Conservation (phyloP, 2,888 invertebrate species). For the Drosophila subsilvestris region DNA sequence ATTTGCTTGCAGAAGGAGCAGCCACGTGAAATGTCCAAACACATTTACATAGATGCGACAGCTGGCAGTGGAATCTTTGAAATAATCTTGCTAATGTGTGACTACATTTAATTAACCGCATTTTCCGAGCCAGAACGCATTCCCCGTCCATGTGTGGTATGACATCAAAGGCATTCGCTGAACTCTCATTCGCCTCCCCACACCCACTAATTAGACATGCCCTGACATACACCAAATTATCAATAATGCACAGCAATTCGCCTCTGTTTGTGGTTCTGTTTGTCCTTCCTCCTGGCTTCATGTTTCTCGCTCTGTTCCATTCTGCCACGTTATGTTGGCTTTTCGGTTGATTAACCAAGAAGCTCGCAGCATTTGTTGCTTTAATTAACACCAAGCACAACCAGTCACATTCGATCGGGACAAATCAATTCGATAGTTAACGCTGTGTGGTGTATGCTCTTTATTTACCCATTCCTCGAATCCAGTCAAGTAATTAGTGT, state of each 20-base stretch:
- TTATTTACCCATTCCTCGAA: neutral
- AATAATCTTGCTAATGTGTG: conserved; percentile 64
- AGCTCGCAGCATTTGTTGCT: conserved; percentile 39
- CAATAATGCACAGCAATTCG: conserved; percentile 64
- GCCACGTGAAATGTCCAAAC: conserved; percentile 20
- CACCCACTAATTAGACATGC: conserved; percentile 58
- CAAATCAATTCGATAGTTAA: conserved; percentile 12
- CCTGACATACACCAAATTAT: conserved; percentile 49
- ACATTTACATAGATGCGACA: conserved; percentile 23
- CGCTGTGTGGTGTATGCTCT: neutral
- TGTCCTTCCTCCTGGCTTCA: neutral
- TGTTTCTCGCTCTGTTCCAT: neutral
- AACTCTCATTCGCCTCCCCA: conserved; percentile 8
- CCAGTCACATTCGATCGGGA: conserved; percentile 20
- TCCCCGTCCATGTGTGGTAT: conserved; percentile 9
- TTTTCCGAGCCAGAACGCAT: conserved; percentile 38
- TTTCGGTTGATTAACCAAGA: conserved; percentile 53
- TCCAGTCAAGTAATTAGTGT: conserved; percentile 16
- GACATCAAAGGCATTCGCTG: conserved; percentile 65
- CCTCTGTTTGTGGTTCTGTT: neutral
- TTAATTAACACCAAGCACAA: conserved; percentile 60
- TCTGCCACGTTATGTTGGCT: conserved; percentile 22
- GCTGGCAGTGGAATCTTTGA: conserved; percentile 41
- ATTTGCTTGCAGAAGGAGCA: conserved; percentile 7
- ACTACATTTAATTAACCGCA: conserved; percentile 78